Base-by-base conservation (phyloP, 2,797 vertebrate species). In the Pantherophis vulpinus region DNA sequence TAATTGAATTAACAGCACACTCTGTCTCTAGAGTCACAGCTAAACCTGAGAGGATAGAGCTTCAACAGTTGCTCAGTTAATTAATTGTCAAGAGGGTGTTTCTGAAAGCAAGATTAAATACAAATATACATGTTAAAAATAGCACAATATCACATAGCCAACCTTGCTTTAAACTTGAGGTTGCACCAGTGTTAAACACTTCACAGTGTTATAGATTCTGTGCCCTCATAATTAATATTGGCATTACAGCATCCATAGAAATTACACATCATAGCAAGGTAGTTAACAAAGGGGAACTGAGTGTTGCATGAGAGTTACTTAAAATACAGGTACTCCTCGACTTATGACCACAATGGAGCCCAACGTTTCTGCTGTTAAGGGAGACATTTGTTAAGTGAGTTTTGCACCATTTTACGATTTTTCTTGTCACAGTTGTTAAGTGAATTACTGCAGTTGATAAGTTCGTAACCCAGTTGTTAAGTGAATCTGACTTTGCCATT, bases 1-100 rank as follows among this genome's bases (percentile, higher is more conserved):
- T 58, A 89, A 93, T 86, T 93, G 20, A 93, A 74, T 74, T 93
- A 88, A 83, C 56, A 83, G 66, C 58, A 91, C 59, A 63, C 54
- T 37, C 6, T 83, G 42, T 88, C 90, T 93, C 56, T 5, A 61
- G 63, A 83, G 86, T 74, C 47, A 58, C 20, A 60, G 51, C 42
- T 88, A 66, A 56, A 54, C 86, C 86, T 58, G 79, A 63, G 56
- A 89, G 90, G 42, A 59, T 32, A n/a, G 42, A 63, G 47, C 56
- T 87, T 93, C 25, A 91, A 74, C 55, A 79, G 37, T 56, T 93
- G 86, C 56, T 59, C 89, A 60, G 42, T 83, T 23, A n/a, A 29
- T 93, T 90, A 27, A 42, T 32, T 93, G n/a, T 79, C 66, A 61
- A 55, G 63, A 32, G 66, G 79, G 86, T 16, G n/a, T 32, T 47